phyloP scores from a whole-genome alignment of 1,140 invertebrate species.

The Tribolium madens region DNA sequence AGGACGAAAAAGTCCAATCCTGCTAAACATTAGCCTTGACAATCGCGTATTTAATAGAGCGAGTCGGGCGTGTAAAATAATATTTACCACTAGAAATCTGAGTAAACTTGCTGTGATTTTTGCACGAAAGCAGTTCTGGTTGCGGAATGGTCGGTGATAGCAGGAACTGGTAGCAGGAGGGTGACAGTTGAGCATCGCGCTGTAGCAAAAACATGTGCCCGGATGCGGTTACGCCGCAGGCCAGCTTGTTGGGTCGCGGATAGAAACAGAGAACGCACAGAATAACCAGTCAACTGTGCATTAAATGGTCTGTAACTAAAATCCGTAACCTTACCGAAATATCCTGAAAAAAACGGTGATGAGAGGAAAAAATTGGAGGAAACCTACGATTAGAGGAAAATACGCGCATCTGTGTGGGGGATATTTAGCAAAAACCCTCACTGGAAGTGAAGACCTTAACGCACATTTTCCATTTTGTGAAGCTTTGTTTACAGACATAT shows the following conservation, averaged over 20 bases:
- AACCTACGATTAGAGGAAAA: neutral
- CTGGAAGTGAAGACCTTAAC: neutral
- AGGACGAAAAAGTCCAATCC: neutral
- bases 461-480: neutral
- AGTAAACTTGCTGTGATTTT: conserved; percentile 19
- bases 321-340: conserved; percentile 28
- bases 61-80: neutral
- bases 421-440: neutral
- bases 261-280: conserved; percentile 38
- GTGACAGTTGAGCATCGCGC: conserved; percentile 22
- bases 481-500: neutral
- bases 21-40: neutral
- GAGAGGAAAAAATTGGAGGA: neutral
- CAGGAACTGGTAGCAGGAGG: conserved; percentile 37
- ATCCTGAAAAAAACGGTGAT: neutral
- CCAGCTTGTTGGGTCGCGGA: conserved; percentile 48
- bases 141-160: conserved; percentile 17
- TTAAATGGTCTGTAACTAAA: conserved; percentile 36
- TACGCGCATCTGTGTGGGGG: neutral
- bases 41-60: neutral
- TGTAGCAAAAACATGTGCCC: conserved; percentile 54
- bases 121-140: conserved; percentile 4
- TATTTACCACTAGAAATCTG: neutral
- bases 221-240: conserved; percentile 53
- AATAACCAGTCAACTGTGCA: conserved; percentile 35